phyloP scores from a whole-genome alignment of 2,888 invertebrate species.

The Rhogogaster chlorosoma region DNA sequence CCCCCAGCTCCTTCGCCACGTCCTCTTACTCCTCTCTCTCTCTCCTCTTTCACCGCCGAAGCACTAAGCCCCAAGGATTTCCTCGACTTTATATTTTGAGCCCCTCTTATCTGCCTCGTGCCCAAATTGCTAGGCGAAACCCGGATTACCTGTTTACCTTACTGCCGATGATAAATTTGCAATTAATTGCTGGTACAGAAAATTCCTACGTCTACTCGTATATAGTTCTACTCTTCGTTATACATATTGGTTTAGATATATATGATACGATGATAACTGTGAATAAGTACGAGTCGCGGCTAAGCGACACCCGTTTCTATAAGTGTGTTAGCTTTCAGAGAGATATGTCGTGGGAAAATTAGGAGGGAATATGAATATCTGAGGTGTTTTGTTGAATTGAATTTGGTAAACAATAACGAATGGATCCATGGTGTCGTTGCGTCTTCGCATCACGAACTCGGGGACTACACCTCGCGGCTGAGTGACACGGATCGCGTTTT shows the following conservation, averaged over 20 bases:
- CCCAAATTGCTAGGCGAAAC: constrained; percentile 42
- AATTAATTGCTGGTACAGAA: constrained; percentile 37
- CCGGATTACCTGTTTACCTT: constrained; percentile 47
- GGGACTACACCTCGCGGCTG: constrained; percentile 54
- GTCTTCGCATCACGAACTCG: constrained; percentile 37
- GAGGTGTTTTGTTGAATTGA: neutral
- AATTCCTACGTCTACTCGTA: neutral
- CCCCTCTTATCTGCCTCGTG: constrained; percentile 59
- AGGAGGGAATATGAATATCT: neutral
- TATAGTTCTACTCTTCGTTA: neutral
- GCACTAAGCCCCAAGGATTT: constrained; percentile 63
- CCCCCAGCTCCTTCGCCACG: constrained; percentile 12
- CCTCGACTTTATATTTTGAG: constrained; percentile 64
- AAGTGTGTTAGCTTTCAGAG: neutral
- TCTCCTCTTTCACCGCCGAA: constrained; percentile 58
- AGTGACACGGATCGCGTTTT: constrained; percentile 69
- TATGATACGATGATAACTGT: neutral
- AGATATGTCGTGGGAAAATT: neutral
- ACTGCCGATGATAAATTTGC: constrained; percentile 42
- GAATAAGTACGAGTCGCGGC: too few species aligned
- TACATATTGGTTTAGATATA: neutral
- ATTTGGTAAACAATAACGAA: constrained; percentile 34
- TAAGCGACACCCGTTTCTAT: too few species aligned
- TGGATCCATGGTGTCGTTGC: constrained; percentile 12
- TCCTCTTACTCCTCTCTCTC: constrained; percentile 48